Percentiles rank a stretch among this genome's conserved stretches.
phyloP scores from a whole-genome alignment of 2,888 invertebrate genomes.

The Epicampocera succincta region DNA sequence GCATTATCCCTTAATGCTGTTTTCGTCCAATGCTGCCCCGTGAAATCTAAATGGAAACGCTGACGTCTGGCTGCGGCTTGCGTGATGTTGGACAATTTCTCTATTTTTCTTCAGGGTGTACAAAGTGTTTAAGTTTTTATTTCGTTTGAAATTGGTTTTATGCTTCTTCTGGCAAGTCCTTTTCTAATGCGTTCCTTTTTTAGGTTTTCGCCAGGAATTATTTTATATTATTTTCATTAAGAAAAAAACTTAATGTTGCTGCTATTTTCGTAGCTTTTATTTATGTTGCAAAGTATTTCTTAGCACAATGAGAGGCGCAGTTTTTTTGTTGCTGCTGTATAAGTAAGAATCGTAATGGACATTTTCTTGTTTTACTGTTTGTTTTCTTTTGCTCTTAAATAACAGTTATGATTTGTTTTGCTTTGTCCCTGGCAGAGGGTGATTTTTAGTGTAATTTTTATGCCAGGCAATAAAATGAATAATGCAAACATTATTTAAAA shows the following conservation, averaged over 20 bases:
- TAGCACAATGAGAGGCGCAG: conserved; percentile 10
- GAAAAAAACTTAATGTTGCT: conserved; percentile 56
- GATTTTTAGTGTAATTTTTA: conserved; percentile 28
- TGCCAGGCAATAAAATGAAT: conserved; percentile 12
- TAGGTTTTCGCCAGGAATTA: conserved; percentile 18
- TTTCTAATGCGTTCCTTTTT: conserved; percentile 2
- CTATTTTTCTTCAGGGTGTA: conserved; percentile 27
- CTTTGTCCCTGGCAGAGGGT: conserved; percentile 5
- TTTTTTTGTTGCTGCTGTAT: neutral
- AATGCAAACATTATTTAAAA: conserved; percentile 15
- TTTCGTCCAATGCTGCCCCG: conserved; percentile 1
- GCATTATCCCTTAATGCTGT: conserved; percentile 26
- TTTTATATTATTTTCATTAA: conserved; percentile 52
- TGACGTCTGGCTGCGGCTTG: conserved; percentile 59
- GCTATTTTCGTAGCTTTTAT: conserved; percentile 26
- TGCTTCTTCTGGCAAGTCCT: conserved; percentile 21
- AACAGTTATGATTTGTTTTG: conserved; percentile 16
- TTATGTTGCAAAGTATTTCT: conserved; percentile 36
- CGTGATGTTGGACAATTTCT: conserved; percentile 34
- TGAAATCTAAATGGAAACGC: conserved; percentile 5
- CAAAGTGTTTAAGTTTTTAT: conserved; percentile 38
- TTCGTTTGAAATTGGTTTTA: conserved; percentile 15
- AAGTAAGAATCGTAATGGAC: conserved; percentile 32
- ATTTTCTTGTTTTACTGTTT: conserved; percentile 10
- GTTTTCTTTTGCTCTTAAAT: conserved; percentile 19